These are phyloP conservation scores for Pachliopta kotzebuea DNA, from an alignment of 2,888 invertebrate species.

Conservation along the genomic window DNA sequence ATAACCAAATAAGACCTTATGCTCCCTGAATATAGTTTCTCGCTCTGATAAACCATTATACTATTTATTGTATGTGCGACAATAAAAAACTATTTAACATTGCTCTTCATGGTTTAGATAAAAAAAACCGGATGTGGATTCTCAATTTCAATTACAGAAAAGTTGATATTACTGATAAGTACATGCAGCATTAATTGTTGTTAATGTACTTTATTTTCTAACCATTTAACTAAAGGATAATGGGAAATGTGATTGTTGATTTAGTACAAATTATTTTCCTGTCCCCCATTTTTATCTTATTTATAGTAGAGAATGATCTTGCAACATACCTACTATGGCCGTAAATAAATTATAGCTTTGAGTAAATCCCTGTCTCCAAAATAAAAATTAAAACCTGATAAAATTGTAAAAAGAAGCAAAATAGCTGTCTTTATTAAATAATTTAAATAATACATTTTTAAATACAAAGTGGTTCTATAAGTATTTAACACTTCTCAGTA, in stretches of 20 bases:
- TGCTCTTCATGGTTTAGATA: too few species aligned
- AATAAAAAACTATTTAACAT: neutral
- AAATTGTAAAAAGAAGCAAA: too few species aligned
- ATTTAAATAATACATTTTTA: too few species aligned
- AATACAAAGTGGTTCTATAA: too few species aligned
- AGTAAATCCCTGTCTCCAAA: neutral
- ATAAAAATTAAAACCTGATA: too few species aligned
- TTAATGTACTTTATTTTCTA: constrained; percentile 1
- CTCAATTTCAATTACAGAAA: constrained; percentile 13
- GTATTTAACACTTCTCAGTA: too few species aligned
- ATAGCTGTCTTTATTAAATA: too few species aligned
- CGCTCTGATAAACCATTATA: neutral
- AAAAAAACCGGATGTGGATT: constrained; percentile 1
- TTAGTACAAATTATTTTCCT: constrained; percentile 21
- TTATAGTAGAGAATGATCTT: neutral
- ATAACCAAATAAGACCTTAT: too few species aligned
- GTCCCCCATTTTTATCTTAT: constrained; percentile 13
- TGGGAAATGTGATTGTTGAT: constrained; percentile 11
- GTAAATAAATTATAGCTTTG: neutral
- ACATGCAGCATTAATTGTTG: constrained; percentile 10
- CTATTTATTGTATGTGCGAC: neutral
- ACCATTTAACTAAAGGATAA: constrained; percentile 8
- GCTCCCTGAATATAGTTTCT: too few species aligned
- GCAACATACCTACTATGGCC: neutral
- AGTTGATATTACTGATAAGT: constrained; percentile 2